Evolutionary conservation across 2,888 invertebrate species (phyloP), one percentile per base, ranked within the genome.

Genomic region (Alloscopus bannaensis): DNA sequence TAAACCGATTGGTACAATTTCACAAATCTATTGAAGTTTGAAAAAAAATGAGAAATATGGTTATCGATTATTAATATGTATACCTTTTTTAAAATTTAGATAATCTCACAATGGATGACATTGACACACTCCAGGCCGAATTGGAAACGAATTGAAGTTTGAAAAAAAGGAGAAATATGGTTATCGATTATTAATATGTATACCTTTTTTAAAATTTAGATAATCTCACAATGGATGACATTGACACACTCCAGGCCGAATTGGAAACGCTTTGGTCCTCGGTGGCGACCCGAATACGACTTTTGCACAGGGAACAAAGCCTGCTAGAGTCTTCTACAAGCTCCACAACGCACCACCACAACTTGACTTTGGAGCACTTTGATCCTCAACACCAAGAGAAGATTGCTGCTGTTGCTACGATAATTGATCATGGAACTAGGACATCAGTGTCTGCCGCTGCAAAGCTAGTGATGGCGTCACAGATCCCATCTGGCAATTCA

Each of bases 91-190:
- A n/a, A n/a, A n/a, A n/a, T n/a, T n/a, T 52, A 81, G 31, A 73
- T 59, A 36, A 65, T 11, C 64, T 84, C 4, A 65, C 81, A 0
- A 93, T 96, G 90, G 97, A 97, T 86, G 97, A 98, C 87, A 89
- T 97, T 60, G 96, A 97, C 88, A 91, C 92, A 1, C 89, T 98
- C 11, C 97, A 98, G 88, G 89, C 93, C 65, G 97, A 98, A 88
- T 89, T 97, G 65, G 97, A 98, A 88, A 93, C 93, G n/a, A n/a
- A n/a, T n/a, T n/a, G 26, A 22, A 36, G 24, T n/a, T 31, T 29
- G 28, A 4, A 31, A 4, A 18, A 29, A 31, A 26, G 16, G n/a
- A n/a, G n/a, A n/a, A n/a, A n/a, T n/a, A 2, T 26, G 57, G 29
- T 28, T 57, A 47, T 11, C 6, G n/a, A n/a, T n/a, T n/a, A n/a